Percentiles rank a stretch among this genome's conserved stretches.
Evolutionary conservation across 2,797 vertebrate species (phyloP).

Genomic region (Mionectes olivaceus): DNA sequence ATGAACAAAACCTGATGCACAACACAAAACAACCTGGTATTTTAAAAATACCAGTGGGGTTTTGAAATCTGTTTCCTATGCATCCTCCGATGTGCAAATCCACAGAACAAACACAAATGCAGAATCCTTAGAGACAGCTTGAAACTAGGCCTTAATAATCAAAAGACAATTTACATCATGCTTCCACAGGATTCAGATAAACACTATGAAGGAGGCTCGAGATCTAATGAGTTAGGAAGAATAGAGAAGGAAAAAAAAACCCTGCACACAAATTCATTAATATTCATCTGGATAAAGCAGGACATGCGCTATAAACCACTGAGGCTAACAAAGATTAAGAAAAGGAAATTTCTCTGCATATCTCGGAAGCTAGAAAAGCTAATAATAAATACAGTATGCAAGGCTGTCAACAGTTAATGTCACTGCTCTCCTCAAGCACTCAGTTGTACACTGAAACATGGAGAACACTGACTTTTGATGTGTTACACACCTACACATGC

Average conservation of each 20-base stretch:
- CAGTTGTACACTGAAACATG: slow-evolving; percentile 78
- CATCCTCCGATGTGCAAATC: slow-evolving; percentile 85
- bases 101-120: slow-evolving; percentile 78
- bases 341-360: slow-evolving; percentile 80
- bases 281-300: slow-evolving; percentile 83
- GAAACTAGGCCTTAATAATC: slow-evolving; percentile 88
- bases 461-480: slow-evolving; percentile 80
- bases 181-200: slow-evolving; percentile 79
- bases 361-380: slow-evolving; percentile 83
- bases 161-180: slow-evolving; percentile 86
- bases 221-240: slow-evolving; percentile 78
- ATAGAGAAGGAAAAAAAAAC: slow-evolving; percentile 68
- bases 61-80: slow-evolving; percentile 75
- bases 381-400: slow-evolving; percentile 86
- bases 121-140: slow-evolving; percentile 83
- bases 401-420: slow-evolving; percentile 87
- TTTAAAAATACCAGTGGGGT: slow-evolving; percentile 76
- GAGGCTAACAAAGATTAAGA: slow-evolving; percentile 80
- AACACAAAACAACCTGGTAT: slow-evolving; percentile 74
- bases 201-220: slow-evolving; percentile 75
- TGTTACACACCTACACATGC: slow-evolving; percentile 89
- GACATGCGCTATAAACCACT: slow-evolving; percentile 79
- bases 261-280: slow-evolving; percentile 80
- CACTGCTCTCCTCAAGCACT: slow-evolving; percentile 80
- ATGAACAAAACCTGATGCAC: slow-evolving; percentile 73